Percentiles rank a stretch among this genome's conserved stretches.
Conservation (phyloP, 2,888 invertebrate species). For the Cryptophagus acutangulus region DNA sequence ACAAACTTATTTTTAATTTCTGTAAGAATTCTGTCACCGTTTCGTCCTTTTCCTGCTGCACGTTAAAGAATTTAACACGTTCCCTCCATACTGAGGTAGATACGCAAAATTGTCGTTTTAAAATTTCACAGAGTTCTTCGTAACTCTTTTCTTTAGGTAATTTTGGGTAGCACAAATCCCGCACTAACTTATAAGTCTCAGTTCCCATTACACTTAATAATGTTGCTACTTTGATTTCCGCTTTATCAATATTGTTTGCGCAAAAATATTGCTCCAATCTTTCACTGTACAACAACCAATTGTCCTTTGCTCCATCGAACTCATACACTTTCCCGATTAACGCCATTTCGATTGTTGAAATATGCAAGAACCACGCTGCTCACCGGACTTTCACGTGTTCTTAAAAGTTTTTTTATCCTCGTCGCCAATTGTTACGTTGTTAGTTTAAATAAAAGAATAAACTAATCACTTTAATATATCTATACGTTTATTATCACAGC, state of each 20-base stretch:
- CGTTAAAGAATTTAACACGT: conserved; percentile 23
- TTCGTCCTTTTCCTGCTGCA: conserved; percentile 20
- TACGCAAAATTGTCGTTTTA: conserved; percentile 18
- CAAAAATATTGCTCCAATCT: conserved; percentile 14
- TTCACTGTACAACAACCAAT: conserved; percentile 15
- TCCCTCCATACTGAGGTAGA: conserved; percentile 21
- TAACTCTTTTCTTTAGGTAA: conserved; percentile 25
- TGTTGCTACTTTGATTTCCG: conserved; percentile 14
- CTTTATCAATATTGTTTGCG: conserved; percentile 11
- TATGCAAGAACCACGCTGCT: too few species aligned
- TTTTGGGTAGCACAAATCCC: conserved; percentile 24
- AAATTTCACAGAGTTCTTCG: conserved; percentile 18
- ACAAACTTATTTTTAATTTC: conserved; percentile 23
- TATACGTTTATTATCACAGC: too few species aligned
- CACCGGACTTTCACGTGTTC: too few species aligned
- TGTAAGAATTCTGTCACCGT: conserved; percentile 17
- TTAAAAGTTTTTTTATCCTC: too few species aligned
- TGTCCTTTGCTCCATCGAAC: neutral
- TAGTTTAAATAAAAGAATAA: too few species aligned
- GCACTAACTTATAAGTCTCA: conserved; percentile 13
- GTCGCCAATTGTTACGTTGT: too few species aligned
- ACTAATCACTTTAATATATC: too few species aligned
- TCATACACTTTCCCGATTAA: neutral
- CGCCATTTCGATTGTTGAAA: too few species aligned
- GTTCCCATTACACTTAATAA: conserved; percentile 25